Percentiles rank a stretch among this genome's conserved stretches.
Evolutionary conservation across 2,888 invertebrate genomes (phyloP).

Genomic region (Alentia gelatinosa): DNA sequence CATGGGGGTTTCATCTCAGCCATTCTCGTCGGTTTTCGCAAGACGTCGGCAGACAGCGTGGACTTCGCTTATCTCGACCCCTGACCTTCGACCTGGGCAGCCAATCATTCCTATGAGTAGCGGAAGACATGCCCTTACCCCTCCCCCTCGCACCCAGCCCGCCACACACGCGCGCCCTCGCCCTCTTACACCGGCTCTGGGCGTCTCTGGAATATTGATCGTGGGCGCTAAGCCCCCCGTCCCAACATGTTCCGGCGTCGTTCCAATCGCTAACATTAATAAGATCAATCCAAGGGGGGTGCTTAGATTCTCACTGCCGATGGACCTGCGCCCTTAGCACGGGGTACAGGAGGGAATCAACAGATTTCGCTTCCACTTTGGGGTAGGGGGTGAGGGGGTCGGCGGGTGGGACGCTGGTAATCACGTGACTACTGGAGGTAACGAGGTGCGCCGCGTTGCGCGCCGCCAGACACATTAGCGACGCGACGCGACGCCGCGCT

Average conservation of each 20-base stretch:
- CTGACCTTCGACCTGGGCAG: neutral
- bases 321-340: neutral
- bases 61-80: neutral
- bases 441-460: neutral
- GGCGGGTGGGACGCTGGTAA: slow-evolving; percentile 7
- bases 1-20: neutral
- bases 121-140: too few relatives aligned
- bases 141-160: neutral
- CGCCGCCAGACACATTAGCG: slow-evolving; percentile 28
- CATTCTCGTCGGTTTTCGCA: neutral
- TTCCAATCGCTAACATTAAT: neutral
- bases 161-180: neutral
- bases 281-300: slow-evolving; percentile 4
- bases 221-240: neutral
- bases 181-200: neutral
- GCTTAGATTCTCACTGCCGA: slow-evolving; percentile 25
- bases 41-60: neutral
- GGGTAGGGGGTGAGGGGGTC: neutral
- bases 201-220: neutral
- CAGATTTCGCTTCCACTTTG: neutral
- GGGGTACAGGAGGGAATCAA: neutral
- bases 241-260: neutral
- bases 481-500: neutral
- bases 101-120: slow-evolving; percentile 8
- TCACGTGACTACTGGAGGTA: neutral